Conservation (phyloP, 37 sponge, comb jelly and placozoan genomes). For the Bolinopsis microptera region DNA sequence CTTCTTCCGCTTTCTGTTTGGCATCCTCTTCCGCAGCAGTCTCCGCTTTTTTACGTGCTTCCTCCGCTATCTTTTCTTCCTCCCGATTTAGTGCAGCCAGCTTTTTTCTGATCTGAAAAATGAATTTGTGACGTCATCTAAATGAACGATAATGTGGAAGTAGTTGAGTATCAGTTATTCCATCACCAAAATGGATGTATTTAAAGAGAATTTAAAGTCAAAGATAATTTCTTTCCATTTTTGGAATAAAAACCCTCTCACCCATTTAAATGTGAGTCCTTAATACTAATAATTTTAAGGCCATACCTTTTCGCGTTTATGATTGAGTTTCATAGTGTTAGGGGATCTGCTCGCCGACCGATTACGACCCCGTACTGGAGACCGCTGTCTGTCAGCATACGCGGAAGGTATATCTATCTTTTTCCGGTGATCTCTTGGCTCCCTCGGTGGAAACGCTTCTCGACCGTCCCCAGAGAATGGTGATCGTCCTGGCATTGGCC, state of each 20-base stretch:
- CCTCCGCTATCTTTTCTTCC: constrained; percentile 55
- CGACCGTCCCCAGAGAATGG: not conserved
- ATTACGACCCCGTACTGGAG: not conserved
- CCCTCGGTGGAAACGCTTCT: not conserved
- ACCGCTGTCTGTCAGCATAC: constrained; percentile 5
- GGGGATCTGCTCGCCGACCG: constrained; percentile 41
- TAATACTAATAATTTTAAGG: too few relatives aligned
- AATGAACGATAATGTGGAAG: too few relatives aligned
- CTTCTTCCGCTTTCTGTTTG: constrained; percentile 15
- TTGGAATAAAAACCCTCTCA: too few relatives aligned
- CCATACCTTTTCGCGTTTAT: constrained; percentile 60
- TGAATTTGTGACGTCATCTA: too few relatives aligned
- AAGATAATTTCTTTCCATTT: too few relatives aligned
- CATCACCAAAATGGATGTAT: too few relatives aligned
- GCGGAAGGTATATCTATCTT: constrained; percentile 57
- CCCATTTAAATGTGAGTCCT: too few relatives aligned
- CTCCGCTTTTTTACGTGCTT: constrained; percentile 5
- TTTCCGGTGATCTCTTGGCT: not conserved
- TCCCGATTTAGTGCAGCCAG: constrained; percentile 37
- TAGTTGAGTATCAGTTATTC: too few relatives aligned
- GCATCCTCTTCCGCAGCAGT: constrained; percentile 2
- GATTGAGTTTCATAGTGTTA: constrained; percentile 37
- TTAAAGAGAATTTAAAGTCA: too few relatives aligned
- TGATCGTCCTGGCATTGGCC: not conserved
- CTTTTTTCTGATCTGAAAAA: constrained; percentile 31